These are phyloP conservation scores for Salminus brasiliensis DNA, from an alignment of 2,113 vertebrate genomes.

Conservation along the genomic window DNA sequence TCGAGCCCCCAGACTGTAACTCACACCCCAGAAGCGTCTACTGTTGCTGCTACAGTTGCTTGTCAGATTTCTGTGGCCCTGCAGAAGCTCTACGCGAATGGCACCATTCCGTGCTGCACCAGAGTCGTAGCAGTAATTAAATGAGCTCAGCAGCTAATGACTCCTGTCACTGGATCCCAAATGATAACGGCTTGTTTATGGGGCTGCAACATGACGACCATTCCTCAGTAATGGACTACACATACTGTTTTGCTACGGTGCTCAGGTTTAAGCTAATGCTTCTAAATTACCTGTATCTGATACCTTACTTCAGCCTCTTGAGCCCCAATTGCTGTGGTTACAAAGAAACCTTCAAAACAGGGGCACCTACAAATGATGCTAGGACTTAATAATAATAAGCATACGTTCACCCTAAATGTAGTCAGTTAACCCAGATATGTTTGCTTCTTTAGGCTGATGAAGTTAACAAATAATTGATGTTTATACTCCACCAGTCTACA, in stretches of 20 bases:
- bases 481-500: no score
- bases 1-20: not conserved
- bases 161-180: conserved; percentile 1
- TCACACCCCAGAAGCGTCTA: not conserved
- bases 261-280: not conserved
- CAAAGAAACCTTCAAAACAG: not conserved
- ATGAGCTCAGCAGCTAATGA: conserved; percentile 4
- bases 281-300: not conserved
- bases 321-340: not conserved
- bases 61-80: not conserved
- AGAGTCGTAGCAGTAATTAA: not conserved
- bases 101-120: not conserved
- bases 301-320: not conserved
- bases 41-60: not conserved
- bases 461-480: no score
- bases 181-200: conserved; percentile 8
- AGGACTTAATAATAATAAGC: no score
- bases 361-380: not conserved
- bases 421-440: no score
- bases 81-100: not conserved
- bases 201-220: not conserved
- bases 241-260: not conserved
- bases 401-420: no score
- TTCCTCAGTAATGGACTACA: conserved; percentile 15
- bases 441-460: no score